Base-by-base conservation (phyloP, 2,113 vertebrate genomes). In the Corydoras maculifer region DNA sequence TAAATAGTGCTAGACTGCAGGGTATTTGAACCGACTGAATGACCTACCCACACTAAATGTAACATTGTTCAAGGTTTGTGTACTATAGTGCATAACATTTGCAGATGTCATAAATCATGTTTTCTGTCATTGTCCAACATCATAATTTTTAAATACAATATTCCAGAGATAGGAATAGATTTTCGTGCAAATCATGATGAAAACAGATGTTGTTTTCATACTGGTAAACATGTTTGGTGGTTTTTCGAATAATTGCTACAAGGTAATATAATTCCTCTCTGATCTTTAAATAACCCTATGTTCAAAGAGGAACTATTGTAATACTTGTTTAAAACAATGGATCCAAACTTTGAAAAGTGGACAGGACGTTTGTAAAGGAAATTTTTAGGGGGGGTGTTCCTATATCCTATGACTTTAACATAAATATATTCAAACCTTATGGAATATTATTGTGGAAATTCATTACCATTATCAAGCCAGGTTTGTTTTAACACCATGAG, bases 31-130 rank as follows among this genome's bases (percentile, higher is more conserved):
- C 75, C 74, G 75, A 72, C 72, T 68, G 59, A 74, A 57, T 80
- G 79, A 78, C 74, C 76, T 72, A 76, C 61, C 74, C 76, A 69
- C 50, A 55, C 3, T 68, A 31, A 53, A n/a, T 32, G 68, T 57
- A 14, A 70, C 11, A 18, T 4, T 55, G 31, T 62, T 74, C 49
- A 55, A 68, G 65, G 59, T 62, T 25, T 49, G 69, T 48, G 5
- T 32, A 58, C 14, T 63, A 53, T 32, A 35, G 43, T 62, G n/a
- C 48, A 15, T 50, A 66, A 61, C 18, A 66, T 58, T 30, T 58
- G 32, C 2, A 7, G 7, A 14, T 12, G 51, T 12, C 51, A 43
- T 43, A 43, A 43, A 8, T 43, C 35, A 43, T 43, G 35, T 8
- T 61, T 32, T 1, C 13, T 35, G 30, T 2, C 11, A 14, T 61